A percentile compares a stretch with the other conserved stretches of the same genome.
Conservation (phyloP, 2,797 vertebrate genomes). For the Coranthus polyacanthus region DNA sequence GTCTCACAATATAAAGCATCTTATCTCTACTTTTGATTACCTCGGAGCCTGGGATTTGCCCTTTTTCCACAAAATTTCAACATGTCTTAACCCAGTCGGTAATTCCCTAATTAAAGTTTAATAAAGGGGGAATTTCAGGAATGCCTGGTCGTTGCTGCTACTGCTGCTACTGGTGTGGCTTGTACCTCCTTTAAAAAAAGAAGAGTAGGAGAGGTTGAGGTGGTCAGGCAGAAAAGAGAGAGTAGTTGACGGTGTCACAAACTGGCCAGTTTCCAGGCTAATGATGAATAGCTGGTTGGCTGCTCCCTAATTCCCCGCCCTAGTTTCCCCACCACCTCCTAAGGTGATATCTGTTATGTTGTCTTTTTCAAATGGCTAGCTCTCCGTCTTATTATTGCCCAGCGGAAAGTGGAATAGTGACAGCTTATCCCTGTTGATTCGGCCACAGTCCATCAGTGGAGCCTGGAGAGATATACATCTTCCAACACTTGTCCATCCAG, state of each 20-base stretch:
- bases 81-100: slow-evolving; percentile 51
- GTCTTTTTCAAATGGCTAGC: slow-evolving; percentile 67
- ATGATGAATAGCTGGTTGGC: slow-evolving; percentile 73
- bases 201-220: slow-evolving; percentile 11
- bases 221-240: slow-evolving; percentile 25
- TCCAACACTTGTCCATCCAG: slow-evolving; percentile 69
- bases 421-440: slow-evolving; percentile 77
- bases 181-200: slow-evolving; percentile 24
- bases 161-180: slow-evolving; percentile 13
- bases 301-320: slow-evolving; percentile 73
- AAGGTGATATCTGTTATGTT: slow-evolving; percentile 75
- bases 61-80: slow-evolving; percentile 53
- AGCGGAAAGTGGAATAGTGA: slow-evolving; percentile 58
- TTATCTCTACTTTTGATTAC: slow-evolving; percentile 64
- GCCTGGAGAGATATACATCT: slow-evolving; percentile 68
- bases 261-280: slow-evolving; percentile 59
- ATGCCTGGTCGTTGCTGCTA: slow-evolving; percentile 52
- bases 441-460: slow-evolving; percentile 60
- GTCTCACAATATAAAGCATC: slow-evolving; percentile 58
- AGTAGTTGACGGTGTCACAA: slow-evolving; percentile 40
- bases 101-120: slow-evolving; percentile 79
- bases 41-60: slow-evolving; percentile 47
- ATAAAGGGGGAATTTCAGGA: slow-evolving; percentile 79
- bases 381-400: slow-evolving; percentile 59
- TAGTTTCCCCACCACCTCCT: slow-evolving; percentile 65